phyloP scores from a whole-genome alignment of 2,888 invertebrate genomes.

The Agonopterix heracliana region DNA sequence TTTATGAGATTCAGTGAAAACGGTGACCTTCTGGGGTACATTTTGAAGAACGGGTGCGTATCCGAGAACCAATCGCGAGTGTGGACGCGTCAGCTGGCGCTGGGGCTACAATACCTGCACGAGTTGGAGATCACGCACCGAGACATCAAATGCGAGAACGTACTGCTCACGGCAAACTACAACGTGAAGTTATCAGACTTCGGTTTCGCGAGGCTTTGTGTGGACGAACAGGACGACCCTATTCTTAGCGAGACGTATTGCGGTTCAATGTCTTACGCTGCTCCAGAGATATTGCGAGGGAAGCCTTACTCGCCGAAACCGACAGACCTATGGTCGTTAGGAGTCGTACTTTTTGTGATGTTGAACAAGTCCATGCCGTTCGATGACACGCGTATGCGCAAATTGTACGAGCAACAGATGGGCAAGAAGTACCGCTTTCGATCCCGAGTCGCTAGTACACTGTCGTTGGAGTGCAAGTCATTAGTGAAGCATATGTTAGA shows the following conservation, averaged over 20 bases:
- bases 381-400: constrained; percentile 84
- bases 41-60: constrained; percentile 80
- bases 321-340: constrained; percentile 88
- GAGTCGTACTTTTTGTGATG: constrained; percentile 88
- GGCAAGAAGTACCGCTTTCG: constrained; percentile 79
- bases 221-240: constrained; percentile 50
- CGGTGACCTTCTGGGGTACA: constrained; percentile 85
- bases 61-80: constrained; percentile 81
- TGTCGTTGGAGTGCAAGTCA: constrained; percentile 79
- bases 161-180: constrained; percentile 81
- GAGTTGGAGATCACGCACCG: constrained; percentile 84
- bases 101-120: constrained; percentile 84
- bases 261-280: constrained; percentile 91
- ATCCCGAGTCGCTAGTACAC: constrained; percentile 73
- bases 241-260: constrained; percentile 87
- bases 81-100: constrained; percentile 82
- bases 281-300: constrained; percentile 89
- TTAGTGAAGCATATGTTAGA: constrained; percentile 80
- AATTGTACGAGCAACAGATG: constrained; percentile 79
- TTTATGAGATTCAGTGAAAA: constrained; percentile 88
- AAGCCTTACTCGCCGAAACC: constrained; percentile 83
- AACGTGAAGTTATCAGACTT: constrained; percentile 90
- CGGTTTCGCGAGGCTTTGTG: constrained; percentile 80
- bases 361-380: constrained; percentile 90
- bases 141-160: constrained; percentile 90